Conservation (phyloP, 1,140 invertebrate genomes). For the Solenopsis invicta region DNA sequence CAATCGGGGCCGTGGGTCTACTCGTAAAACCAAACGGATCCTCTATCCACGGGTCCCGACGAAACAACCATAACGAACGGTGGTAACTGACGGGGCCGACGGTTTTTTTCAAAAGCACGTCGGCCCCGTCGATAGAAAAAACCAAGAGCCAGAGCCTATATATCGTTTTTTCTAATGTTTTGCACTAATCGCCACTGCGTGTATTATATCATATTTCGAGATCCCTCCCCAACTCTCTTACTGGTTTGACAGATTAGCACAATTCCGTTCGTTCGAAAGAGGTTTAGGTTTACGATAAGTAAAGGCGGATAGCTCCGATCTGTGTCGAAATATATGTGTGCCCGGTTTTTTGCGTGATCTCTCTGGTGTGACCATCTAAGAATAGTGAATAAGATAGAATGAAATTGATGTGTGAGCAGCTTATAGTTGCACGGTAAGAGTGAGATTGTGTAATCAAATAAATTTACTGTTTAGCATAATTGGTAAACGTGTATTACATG, state of each 20-base stretch:
- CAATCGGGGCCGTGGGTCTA: conserved; percentile 82
- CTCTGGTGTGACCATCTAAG: conserved; percentile 55
- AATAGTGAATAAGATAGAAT: conserved; percentile 29
- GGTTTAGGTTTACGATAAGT: conserved; percentile 35
- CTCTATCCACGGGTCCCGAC: conserved; percentile 84
- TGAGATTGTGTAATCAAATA: conserved; percentile 58
- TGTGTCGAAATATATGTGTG: conserved; percentile 60
- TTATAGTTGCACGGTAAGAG: conserved; percentile 20
- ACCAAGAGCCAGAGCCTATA: conserved; percentile 55
- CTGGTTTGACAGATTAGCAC: conserved; percentile 69
- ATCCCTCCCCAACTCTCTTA: conserved; percentile 51
- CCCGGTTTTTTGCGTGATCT: conserved; percentile 66
- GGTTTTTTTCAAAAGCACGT: conserved; percentile 5
- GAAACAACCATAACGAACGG: conserved; percentile 76
- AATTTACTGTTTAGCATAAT: conserved; percentile 64
- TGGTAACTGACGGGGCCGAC: conserved; percentile 57
- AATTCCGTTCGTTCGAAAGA: conserved; percentile 62
- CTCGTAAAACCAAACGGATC: conserved; percentile 82
- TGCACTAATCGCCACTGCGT: conserved; percentile 54
- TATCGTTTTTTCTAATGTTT: conserved; percentile 55
- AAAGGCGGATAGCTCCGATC: conserved; percentile 76
- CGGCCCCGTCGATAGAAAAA: conserved; percentile 38
- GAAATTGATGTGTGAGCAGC: conserved; percentile 60
- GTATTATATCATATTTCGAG: conserved; percentile 45
- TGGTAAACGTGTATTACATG: conserved; percentile 57